Percentiles rank a stretch among this genome's conserved stretches.
These are phyloP conservation scores for Sarcophaga caerulescens DNA, from an alignment of 2,888 invertebrate species.

Conservation along the genomic window DNA sequence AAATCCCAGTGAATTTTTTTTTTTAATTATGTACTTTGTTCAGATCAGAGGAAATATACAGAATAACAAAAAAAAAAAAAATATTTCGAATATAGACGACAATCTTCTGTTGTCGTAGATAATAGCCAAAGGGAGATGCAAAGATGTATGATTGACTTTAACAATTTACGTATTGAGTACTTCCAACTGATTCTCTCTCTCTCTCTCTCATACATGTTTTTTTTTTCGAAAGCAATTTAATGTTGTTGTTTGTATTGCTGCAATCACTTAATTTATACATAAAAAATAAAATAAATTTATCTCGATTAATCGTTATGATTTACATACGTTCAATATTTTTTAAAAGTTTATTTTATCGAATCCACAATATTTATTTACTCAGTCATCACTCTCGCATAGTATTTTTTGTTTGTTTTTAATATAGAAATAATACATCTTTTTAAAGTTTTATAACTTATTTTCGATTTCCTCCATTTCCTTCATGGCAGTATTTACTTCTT, in stretches of 20 bases:
- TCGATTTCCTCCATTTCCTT: slow-evolving; percentile 6
- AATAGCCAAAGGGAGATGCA: background rate
- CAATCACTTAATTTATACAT: background rate
- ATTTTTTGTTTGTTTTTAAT: background rate
- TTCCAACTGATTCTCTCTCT: background rate
- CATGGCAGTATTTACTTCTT: no score
- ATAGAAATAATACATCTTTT: no score
- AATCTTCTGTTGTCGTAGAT: background rate
- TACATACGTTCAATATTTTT: background rate
- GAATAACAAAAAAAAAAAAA: background rate
- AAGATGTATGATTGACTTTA: background rate
- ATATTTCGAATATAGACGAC: background rate
- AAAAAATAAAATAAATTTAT: background rate
- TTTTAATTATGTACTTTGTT: background rate
- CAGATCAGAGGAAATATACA: background rate
- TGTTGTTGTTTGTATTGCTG: background rate
- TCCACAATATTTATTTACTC: background rate
- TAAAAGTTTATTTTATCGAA: background rate
- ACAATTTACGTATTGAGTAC: background rate
- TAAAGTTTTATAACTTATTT: slow-evolving; percentile 11
- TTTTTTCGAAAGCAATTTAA: background rate
- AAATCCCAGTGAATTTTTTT: background rate
- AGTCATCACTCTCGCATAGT: background rate
- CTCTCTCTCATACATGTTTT: background rate
- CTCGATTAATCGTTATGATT: background rate